Evolutionary conservation across 2,888 invertebrate genomes (phyloP).

Genomic region (Volucella zonaria): DNA sequence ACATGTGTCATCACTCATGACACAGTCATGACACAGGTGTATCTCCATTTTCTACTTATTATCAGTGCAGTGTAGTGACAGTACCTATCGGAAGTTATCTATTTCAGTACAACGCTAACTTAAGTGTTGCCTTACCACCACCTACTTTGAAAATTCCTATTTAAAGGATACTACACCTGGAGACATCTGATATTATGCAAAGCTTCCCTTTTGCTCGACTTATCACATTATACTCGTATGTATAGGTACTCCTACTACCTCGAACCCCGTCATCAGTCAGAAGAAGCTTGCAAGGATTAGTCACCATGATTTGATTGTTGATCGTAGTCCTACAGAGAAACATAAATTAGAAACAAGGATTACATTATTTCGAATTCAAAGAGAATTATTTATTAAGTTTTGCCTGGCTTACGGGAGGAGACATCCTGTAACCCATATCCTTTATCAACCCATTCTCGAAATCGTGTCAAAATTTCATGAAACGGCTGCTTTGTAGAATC

Average conservation of each 20-base stretch:
- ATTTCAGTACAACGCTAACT: not conserved
- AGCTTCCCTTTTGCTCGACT: conserved; percentile 19
- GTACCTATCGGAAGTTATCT: not conserved
- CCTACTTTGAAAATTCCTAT: not conserved
- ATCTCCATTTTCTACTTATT: not conserved
- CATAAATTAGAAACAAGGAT: too few relatives aligned
- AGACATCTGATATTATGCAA: conserved; percentile 1
- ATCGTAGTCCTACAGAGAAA: too few relatives aligned
- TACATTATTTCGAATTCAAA: too few relatives aligned
- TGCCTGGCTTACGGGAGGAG: not conserved
- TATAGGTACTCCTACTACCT: not conserved
- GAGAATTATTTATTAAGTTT: not conserved
- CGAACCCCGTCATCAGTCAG: not conserved
- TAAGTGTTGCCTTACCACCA: not conserved
- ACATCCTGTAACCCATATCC: not conserved
- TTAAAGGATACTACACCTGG: conserved; percentile 9
- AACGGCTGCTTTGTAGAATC: too few relatives aligned
- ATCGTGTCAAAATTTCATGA: not conserved
- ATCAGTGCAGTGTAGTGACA: conserved; percentile 10
- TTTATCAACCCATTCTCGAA: not conserved
- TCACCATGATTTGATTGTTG: conserved; percentile 20
- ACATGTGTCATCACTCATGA: conserved; percentile 9
- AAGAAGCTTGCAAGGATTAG: conserved; percentile 15
- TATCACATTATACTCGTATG: conserved; percentile 23
- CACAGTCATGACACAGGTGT: not conserved